A percentile compares a stretch with the other conserved stretches of the same genome.
phyloP scores from a whole-genome alignment of 2,888 invertebrate species.

The Leptinotarsa haldemani region DNA sequence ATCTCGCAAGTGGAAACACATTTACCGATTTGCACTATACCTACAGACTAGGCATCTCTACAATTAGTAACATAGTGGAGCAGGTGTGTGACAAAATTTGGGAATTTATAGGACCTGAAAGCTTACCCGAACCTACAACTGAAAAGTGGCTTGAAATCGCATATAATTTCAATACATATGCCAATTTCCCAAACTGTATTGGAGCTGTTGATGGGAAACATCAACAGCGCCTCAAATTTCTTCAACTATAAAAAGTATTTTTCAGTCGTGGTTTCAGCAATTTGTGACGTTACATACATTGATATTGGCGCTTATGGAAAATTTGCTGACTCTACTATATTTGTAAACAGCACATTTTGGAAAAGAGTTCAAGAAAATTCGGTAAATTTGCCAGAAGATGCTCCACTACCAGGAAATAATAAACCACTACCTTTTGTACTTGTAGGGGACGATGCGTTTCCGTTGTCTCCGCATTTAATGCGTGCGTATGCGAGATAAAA shows the following conservation, averaged over 20 bases:
- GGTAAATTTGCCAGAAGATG: no score
- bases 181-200: slow-evolving; percentile 32
- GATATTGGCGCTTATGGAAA: no score
- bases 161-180: neutral
- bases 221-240: no score
- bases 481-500: slow-evolving; percentile 29
- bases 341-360: no score
- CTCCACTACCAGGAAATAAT: no score
- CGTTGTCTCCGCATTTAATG: slow-evolving; percentile 26
- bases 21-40: slow-evolving; percentile 32
- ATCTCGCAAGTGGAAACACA: slow-evolving; percentile 32
- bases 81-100: slow-evolving; percentile 19
- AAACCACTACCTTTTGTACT: no score
- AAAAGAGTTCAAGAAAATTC: no score
- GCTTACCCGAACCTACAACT: slow-evolving; percentile 16
- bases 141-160: slow-evolving; percentile 6
- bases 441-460: slow-evolving; percentile 24
- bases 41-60: slow-evolving; percentile 25
- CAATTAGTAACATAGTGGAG: slow-evolving; percentile 17
- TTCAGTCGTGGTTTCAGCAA: no score
- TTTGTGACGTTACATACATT: no score
- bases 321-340: no score
- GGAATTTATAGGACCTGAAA: neutral
- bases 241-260: no score
- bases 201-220: slow-evolving; percentile 29